A percentile compares a stretch with the other conserved stretches of the same genome.
Evolutionary conservation across 2,797 vertebrate genomes (phyloP).

Genomic region (Furcifer pardalis): DNA sequence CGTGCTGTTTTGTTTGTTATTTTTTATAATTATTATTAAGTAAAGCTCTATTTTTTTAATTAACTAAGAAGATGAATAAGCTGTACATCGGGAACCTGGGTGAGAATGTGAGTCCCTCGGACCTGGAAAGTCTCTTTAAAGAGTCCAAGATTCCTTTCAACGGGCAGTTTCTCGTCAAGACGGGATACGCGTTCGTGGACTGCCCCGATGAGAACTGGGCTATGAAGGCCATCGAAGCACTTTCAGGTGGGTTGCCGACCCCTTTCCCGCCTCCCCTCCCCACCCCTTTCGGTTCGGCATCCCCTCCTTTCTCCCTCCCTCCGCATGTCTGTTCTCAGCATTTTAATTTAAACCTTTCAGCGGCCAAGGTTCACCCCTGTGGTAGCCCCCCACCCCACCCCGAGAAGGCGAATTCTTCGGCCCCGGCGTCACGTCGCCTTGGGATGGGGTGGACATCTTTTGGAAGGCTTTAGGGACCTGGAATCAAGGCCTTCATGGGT

Average conservation of each 20-base stretch:
- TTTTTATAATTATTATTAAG: conserved; percentile 47
- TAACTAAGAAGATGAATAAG: conserved; percentile 90
- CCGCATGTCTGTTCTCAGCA: neutral
- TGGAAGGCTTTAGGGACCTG: no score
- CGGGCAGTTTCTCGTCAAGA: conserved; percentile 95
- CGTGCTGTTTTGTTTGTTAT: conserved; percentile 44
- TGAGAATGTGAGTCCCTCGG: conserved; percentile 91
- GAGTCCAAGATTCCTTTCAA: conserved; percentile 96
- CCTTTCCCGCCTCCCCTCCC: neutral
- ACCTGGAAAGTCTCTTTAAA: conserved; percentile 97
- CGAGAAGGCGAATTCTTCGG: neutral
- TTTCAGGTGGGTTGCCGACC: conserved; percentile 89
- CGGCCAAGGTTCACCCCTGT: neutral
- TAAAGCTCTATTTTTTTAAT: conserved; percentile 56
- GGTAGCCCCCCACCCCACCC: no score
- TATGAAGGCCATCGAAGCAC: conserved; percentile 96
- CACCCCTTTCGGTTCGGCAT: conserved; percentile 8
- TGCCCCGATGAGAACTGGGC: conserved; percentile 97
- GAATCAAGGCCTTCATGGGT: neutral
- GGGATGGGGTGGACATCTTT: neutral
- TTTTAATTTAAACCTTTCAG: neutral
- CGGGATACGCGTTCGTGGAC: conserved; percentile 98
- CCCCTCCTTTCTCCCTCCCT: neutral
- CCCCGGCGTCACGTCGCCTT: neutral
- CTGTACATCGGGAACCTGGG: conserved; percentile 98